These are phyloP conservation scores for Bellardia pandia DNA, from an alignment of 2,888 invertebrate species.

Conservation along the genomic window DNA sequence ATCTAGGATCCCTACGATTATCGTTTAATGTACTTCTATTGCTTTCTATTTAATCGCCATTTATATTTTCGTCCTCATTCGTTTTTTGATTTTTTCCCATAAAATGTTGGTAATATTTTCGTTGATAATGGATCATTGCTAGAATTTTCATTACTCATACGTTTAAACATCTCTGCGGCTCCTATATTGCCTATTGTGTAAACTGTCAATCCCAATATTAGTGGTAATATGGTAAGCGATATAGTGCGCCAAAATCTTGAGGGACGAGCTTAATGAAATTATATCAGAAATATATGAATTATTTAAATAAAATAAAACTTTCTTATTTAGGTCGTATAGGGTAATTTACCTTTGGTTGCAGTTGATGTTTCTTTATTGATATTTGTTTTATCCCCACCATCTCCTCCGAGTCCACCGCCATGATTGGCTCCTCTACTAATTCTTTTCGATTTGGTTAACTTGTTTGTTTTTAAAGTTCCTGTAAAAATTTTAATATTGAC, in stretches of 20 bases:
- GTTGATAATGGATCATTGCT: neutral
- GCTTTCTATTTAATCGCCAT: neutral
- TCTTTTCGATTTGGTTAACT: slow-evolving; percentile 10
- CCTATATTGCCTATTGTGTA: slow-evolving; percentile 11
- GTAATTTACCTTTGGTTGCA: slow-evolving; percentile 20
- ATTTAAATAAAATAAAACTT: no score
- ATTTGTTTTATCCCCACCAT: neutral
- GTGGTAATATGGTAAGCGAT: slow-evolving; percentile 17
- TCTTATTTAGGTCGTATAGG: neutral
- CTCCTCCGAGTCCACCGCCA: neutral
- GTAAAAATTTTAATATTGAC: neutral
- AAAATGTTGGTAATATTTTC: neutral
- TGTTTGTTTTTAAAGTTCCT: slow-evolving; percentile 6
- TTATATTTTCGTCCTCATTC: slow-evolving; percentile 19
- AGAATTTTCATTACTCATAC: neutral
- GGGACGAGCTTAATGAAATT: neutral
- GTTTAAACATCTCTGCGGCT: slow-evolving; percentile 26
- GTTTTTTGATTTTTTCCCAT: neutral
- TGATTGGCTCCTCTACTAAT: neutral
- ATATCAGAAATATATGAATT: neutral
- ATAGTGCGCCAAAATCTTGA: slow-evolving; percentile 38
- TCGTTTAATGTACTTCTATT: neutral
- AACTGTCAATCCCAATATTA: slow-evolving; percentile 20
- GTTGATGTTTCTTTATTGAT: neutral
- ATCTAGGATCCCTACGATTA: neutral